Conservation (phyloP, 64 coral and sea anemone genomes). For the Dendrophyllia cribrosa region DNA sequence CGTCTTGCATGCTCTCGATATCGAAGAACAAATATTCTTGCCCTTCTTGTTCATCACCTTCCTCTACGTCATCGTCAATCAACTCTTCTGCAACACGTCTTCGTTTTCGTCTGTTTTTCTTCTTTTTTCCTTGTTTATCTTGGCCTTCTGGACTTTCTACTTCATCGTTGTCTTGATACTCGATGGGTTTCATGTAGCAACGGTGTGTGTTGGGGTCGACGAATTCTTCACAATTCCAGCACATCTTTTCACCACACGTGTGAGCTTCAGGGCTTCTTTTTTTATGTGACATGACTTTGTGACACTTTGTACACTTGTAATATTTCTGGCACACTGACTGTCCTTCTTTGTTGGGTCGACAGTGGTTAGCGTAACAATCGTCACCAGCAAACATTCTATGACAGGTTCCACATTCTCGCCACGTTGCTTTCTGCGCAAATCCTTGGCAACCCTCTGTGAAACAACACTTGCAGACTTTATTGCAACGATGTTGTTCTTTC, state of each 20-base stretch:
- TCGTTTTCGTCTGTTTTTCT: neutral
- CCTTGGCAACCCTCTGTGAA: slow-evolving; percentile 1
- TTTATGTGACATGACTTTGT: slow-evolving; percentile 30
- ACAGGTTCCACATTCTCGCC: slow-evolving; percentile 28
- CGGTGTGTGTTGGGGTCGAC: neutral
- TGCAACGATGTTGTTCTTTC: slow-evolving; percentile 38
- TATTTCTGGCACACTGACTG: slow-evolving; percentile 33
- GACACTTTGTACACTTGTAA: slow-evolving; percentile 42
- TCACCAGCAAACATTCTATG: slow-evolving; percentile 56
- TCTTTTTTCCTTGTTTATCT: neutral
- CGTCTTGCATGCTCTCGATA: slow-evolving; percentile 48
- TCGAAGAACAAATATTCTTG: slow-evolving; percentile 59
- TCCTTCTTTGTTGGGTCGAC: neutral
- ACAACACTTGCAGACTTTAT: slow-evolving; percentile 45
- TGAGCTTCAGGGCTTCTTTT: slow-evolving; percentile 14
- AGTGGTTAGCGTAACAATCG: slow-evolving; percentile 38
- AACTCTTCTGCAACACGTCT: neutral
- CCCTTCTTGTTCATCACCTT: slow-evolving; percentile 17
- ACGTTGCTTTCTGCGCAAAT: neutral
- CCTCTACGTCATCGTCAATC: neutral
- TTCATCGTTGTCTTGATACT: neutral
- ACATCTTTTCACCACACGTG: neutral
- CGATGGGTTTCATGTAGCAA: slow-evolving; percentile 4
- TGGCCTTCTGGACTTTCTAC: neutral
- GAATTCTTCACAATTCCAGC: slow-evolving; percentile 8